Conservation (phyloP, 2,113 vertebrate species). For the Rattus rattus region DNA sequence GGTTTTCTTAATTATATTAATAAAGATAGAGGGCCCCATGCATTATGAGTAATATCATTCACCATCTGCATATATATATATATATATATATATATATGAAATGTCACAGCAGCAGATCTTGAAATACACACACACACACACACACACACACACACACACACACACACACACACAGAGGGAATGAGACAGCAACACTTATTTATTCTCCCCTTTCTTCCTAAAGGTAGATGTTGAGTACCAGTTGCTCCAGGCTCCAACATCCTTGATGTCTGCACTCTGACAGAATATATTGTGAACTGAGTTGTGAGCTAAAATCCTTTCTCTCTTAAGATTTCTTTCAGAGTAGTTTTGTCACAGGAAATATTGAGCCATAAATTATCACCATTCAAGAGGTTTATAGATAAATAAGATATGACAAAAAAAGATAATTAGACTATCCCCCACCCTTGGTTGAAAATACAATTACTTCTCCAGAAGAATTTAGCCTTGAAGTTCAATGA, state of each 20-base stretch:
- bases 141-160: too few species aligned
- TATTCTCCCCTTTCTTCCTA: background rate
- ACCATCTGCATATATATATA: background rate
- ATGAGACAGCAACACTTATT: too few species aligned
- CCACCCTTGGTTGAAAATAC: background rate
- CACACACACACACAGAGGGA: too few species aligned
- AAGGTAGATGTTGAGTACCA: background rate
- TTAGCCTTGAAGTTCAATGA: background rate
- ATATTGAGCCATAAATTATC: background rate
- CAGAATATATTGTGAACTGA: background rate
- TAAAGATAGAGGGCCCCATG: background rate
- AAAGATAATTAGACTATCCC: background rate
- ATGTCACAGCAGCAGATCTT: background rate
- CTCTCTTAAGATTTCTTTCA: background rate
- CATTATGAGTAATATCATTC: background rate
- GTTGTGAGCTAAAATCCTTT: background rate
- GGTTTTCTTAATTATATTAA: background rate
- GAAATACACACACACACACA: too few species aligned
- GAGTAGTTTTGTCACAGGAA: background rate
- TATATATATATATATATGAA: too few species aligned
- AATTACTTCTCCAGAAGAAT: background rate
- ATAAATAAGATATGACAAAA: background rate
- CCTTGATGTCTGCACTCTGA: background rate
- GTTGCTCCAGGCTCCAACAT: background rate
- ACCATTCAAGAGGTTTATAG: background rate